Base-by-base conservation (phyloP, 2,797 vertebrate genomes). In the Mormyrus hasselquistii region DNA sequence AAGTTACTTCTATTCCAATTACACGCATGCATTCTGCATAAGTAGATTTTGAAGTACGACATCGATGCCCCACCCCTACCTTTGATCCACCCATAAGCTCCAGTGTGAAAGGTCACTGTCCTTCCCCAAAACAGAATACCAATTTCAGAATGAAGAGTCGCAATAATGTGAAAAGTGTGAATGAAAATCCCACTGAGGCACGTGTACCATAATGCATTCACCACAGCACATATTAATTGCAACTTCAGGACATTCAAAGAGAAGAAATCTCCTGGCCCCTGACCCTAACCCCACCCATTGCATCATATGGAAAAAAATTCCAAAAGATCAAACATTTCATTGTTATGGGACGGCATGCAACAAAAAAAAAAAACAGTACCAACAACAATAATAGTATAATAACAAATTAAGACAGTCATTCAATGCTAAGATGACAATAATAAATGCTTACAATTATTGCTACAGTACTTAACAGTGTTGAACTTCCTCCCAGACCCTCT, bases 381-480 rank as follows among this genome's bases (percentile, higher is more conserved):
- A 95, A 94, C 94, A 95, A 94, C 95, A 94, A 94, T 93, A 93
- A 93, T 94, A 95, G 95, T 93, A 94, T 95, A 95, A 95, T 95
- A 93, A 94, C 93, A 95, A 96, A 96, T 96, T 96, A 97, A 95
- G 95, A 97, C 95, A 95, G 95, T 95, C 94, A 95, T 96, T 96
- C 94, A 96, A 96, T 96, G 96, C 96, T 97, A 96, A 96, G 95
- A 94, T 94, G 96, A 96, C 94, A 95, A 95, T 95, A 94, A 94
- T 95, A 96, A 95, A 96, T 94, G 95, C 93, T 96, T 95, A 95
- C 92, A 95, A 94, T 96, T 98, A 97, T 96, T 97, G 97, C 97
- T 98, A 96, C 96, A 96, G 94, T 96, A 95, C 93, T 93, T 95
- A 96, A 95, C 92, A 95, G 94, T 94, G 94, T 94, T 95, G 94